Percentiles rank a stretch among this genome's conserved stretches.
These are phyloP conservation scores for Formica aserva DNA, from an alignment of 2,888 invertebrate genomes.

Conservation along the genomic window DNA sequence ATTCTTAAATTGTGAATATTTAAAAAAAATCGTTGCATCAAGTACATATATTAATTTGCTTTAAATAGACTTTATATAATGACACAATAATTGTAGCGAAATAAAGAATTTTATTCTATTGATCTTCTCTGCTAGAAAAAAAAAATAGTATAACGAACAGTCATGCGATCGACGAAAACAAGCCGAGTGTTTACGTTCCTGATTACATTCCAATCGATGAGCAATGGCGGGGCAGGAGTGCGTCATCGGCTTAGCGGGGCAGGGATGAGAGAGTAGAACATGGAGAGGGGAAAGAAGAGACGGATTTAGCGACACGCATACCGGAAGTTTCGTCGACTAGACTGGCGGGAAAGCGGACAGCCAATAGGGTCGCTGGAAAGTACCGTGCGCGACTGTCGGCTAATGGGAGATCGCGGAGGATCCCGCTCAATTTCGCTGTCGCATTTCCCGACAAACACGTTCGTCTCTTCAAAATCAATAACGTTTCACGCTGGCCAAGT, in stretches of 20 bases:
- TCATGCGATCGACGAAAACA: neutral
- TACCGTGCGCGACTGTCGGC: conserved; percentile 61
- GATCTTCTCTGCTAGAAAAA: neutral
- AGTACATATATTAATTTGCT: neutral
- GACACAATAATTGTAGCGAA: neutral
- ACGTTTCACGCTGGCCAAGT: neutral
- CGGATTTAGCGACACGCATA: conserved; percentile 57
- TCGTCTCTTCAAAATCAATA: conserved; percentile 74
- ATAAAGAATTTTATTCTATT: neutral
- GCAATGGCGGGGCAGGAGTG: conserved; percentile 41
- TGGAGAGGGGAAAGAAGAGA: neutral
- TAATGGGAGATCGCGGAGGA: conserved; percentile 69
- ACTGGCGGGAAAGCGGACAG: conserved; percentile 57
- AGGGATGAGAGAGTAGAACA: conserved; percentile 40
- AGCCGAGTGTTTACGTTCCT: conserved; percentile 65
- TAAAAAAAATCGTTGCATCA: neutral
- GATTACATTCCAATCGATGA: conserved; percentile 73
- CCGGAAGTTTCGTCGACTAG: conserved; percentile 51
- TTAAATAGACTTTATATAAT: neutral
- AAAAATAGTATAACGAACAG: neutral
- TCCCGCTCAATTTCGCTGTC: conserved; percentile 72
- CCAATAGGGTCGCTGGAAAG: conserved; percentile 66
- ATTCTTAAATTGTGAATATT: neutral
- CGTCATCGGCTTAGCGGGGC: conserved; percentile 22
- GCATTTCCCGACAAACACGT: conserved; percentile 70